phyloP scores from a whole-genome alignment of 2,113 vertebrate species.

The Notechis scutatus region DNA sequence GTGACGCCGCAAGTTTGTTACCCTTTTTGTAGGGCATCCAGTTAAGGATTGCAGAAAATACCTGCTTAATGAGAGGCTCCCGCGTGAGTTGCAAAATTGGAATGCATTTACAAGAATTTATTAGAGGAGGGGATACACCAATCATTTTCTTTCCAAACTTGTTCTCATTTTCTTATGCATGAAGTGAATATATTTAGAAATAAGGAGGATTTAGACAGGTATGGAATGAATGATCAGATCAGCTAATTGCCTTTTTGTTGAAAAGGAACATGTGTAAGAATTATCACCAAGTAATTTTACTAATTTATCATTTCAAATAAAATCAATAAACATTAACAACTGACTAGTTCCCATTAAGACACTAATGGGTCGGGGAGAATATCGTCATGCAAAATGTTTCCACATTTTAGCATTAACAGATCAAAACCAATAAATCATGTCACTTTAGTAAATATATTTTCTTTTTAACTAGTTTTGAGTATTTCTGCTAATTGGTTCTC shows the following conservation, averaged over 20 bases:
- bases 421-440: conserved; percentile 14
- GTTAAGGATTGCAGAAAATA: conserved; percentile 39
- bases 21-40: not conserved
- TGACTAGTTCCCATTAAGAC: not conserved
- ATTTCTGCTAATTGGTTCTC: not conserved
- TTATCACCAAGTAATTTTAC: not conserved
- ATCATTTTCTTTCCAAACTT: conserved; percentile 35
- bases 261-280: not conserved
- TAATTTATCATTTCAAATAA: conserved; percentile 3
- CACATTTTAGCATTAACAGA: conserved; percentile 22
- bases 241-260: not conserved
- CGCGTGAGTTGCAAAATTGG: conserved; percentile 42
- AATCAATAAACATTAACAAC: conserved; percentile 13
- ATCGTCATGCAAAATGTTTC: not conserved
- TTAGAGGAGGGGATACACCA: conserved; percentile 4
- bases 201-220: conserved; percentile 8
- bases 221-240: conserved; percentile 32
- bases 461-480: not conserved
- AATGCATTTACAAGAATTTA: conserved; percentile 53
- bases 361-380: conserved; percentile 7
- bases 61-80: conserved; percentile 16
- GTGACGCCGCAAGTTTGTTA: too few relatives aligned
- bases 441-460: not conserved
- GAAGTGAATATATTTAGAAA: conserved; percentile 19
- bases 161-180: conserved; percentile 15